Percentiles rank a stretch among this genome's conserved stretches.
Conservation (phyloP, 2,797 vertebrate species). For the Siniperca undulata region DNA sequence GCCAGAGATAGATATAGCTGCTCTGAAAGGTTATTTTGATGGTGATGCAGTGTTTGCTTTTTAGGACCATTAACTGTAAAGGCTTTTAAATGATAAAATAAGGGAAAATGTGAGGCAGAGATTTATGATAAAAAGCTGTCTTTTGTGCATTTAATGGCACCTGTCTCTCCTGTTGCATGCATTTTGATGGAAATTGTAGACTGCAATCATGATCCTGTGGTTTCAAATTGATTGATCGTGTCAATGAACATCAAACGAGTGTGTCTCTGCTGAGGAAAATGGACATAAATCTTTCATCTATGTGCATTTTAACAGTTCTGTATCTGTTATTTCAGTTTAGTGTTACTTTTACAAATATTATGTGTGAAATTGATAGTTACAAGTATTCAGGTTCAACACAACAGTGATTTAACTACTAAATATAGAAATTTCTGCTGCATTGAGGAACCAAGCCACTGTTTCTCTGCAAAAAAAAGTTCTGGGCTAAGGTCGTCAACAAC, state of each 20-base stretch:
- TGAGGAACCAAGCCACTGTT: slow-evolving; percentile 3
- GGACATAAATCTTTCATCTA: background rate
- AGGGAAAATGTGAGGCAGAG: background rate
- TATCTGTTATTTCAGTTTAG: slow-evolving; percentile 2
- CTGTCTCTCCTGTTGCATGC: background rate
- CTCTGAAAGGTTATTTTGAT: slow-evolving; percentile 13
- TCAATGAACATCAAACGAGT: background rate
- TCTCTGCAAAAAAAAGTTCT: slow-evolving; percentile 18
- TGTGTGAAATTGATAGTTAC: background rate
- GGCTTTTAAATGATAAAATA: slow-evolving; percentile 11
- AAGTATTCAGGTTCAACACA: slow-evolving; percentile 1
- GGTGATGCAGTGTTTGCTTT: background rate
- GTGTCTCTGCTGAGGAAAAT: background rate
- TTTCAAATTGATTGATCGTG: slow-evolving; percentile 4
- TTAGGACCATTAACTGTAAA: background rate
- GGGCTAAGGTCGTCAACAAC: slow-evolving; percentile 2
- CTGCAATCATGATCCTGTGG: background rate
- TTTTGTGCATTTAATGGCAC: background rate
- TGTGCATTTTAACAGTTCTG: background rate
- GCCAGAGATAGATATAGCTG: slow-evolving; percentile 37
- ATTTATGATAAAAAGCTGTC: background rate
- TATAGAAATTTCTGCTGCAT: background rate
- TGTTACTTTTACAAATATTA: background rate
- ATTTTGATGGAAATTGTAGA: slow-evolving; percentile 14
- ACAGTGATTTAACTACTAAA: slow-evolving; percentile 3